A percentile compares a stretch with the other conserved stretches of the same genome.
Conservation (phyloP, 2,797 vertebrate species). For the Lacerta bilineata region DNA sequence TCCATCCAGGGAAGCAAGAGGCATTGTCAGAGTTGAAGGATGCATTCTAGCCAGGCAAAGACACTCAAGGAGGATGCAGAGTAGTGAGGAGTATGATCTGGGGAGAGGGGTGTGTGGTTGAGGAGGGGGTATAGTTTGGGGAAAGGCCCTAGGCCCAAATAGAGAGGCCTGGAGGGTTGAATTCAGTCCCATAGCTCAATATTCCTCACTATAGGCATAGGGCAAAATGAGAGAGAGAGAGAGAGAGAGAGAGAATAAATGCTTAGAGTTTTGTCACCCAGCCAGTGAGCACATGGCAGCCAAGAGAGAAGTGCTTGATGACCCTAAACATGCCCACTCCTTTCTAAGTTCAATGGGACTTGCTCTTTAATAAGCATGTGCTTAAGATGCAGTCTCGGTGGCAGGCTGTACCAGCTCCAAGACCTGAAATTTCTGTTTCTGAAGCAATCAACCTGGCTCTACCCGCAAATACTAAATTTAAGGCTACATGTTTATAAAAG, state of each 20-base stretch:
- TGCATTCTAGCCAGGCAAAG: too few species aligned
- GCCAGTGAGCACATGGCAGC: too few species aligned
- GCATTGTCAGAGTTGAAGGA: too few species aligned
- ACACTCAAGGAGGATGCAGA: too few species aligned
- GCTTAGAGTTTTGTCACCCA: not conserved
- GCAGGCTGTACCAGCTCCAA: not conserved
- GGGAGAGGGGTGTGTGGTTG: too few species aligned
- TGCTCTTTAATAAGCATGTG: not conserved
- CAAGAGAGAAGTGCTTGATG: not conserved
- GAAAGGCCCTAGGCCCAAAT: too few species aligned
- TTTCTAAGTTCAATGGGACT: not conserved
- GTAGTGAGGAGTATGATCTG: too few species aligned
- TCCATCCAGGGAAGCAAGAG: too few species aligned
- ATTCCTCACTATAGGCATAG: too few species aligned
- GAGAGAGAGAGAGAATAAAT: not conserved
- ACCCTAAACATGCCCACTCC: not conserved
- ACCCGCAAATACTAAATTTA: constrained; percentile 63
- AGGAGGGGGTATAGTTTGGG: too few species aligned
- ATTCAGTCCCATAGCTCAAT: too few species aligned
- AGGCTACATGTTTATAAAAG: constrained; percentile 66
- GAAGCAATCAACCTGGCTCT: constrained; percentile 53
- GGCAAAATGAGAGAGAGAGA: not conserved
- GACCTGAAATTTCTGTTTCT: not conserved
- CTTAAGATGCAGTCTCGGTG: not conserved
- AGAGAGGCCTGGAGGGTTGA: too few species aligned